Base-by-base conservation (phyloP, 2,113 vertebrate genomes). In the Aspidoscelis tigris region DNA sequence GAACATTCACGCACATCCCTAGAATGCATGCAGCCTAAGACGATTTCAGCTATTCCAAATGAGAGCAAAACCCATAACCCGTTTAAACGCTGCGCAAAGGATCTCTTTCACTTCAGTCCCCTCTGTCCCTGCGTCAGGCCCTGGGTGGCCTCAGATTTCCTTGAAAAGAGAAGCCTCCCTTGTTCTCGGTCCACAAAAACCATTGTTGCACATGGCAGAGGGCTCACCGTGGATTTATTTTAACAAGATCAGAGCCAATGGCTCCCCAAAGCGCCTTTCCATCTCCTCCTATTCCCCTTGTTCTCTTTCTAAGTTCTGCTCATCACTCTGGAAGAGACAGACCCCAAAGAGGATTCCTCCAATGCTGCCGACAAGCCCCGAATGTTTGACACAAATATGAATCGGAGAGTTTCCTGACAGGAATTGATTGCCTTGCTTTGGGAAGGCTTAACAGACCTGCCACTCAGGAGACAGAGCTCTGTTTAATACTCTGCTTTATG, bases 371-470 rank as follows among this genome's bases (percentile, higher is more conserved):
- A 86, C 83, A 80, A 91, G 86, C 89, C 86, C 92, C 58, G 90
- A 91, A 90, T 89, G 91, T 91, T 43, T 93, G 91, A 90, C 91
- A 92, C 88, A 91, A 94, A 90, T 92, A 91, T 88, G 89, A 93
- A 94, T 93, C 90, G 87, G 90, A 89, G 92, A 89, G 92, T 93
- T 82, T 91, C 73, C 85, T 91, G 90, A 92, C 92, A 92, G 92
- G 1, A 72, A 85, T 53, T 90, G 90, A 93, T 92, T 81, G 92
- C 86, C 85, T 50, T 50, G 47, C 94, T 89, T 92, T 89, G 80
- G 91, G 39, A 89, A 91, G 87, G 83, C 89, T 93, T 93, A 92
- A 89, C 90, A 92, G 92, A 92, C 91, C 85, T 92, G 92, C 90
- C 93, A 92, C 86, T 93, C 92, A 92, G 86, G 43, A 6, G 14